These are phyloP conservation scores for Telmatherina bonti DNA, from an alignment of 2,797 vertebrate species.

Conservation along the genomic window DNA sequence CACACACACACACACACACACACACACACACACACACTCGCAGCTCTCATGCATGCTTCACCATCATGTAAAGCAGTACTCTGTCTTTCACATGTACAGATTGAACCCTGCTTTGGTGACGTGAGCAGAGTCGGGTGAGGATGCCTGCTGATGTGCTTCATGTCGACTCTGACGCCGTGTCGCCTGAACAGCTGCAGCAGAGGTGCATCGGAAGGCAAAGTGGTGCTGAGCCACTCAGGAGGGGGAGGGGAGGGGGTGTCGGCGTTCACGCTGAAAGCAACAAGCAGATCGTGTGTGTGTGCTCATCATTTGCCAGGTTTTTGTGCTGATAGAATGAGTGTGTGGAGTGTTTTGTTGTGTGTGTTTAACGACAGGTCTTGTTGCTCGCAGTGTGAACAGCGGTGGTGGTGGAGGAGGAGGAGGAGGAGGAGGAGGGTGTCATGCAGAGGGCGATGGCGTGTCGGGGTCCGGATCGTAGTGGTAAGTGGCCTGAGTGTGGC, in stretches of 20 bases:
- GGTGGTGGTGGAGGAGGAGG: too few relatives aligned
- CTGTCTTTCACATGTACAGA: slow-evolving; percentile 12
- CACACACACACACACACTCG: too few relatives aligned
- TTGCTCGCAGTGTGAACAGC: slow-evolving; percentile 37
- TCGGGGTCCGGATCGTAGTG: slow-evolving; percentile 88
- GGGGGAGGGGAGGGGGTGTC: not conserved
- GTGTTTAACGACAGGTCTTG: slow-evolving; percentile 1
- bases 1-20: too few relatives aligned
- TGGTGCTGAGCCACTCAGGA: slow-evolving; percentile 55
- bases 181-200: slow-evolving; percentile 61
- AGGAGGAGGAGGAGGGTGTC: slow-evolving; percentile 58
- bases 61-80: slow-evolving; percentile 26
- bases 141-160: slow-evolving; percentile 44
- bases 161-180: slow-evolving; percentile 32
- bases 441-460: slow-evolving; percentile 86
- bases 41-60: slow-evolving; percentile 1
- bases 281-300: slow-evolving; percentile 4
- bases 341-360: not conserved
- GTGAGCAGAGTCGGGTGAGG: slow-evolving; percentile 18
- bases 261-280: slow-evolving; percentile 44
- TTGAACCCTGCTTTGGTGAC: slow-evolving; percentile 50
- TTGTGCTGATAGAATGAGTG: slow-evolving; percentile 25
- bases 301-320: slow-evolving; percentile 7
- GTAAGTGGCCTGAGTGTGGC: slow-evolving; percentile 67
- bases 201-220: slow-evolving; percentile 74